A percentile compares a stretch with the other conserved stretches of the same genome.
Evolutionary conservation across 2,888 invertebrate genomes (phyloP).

Genomic region (Melanostoma mellinum): DNA sequence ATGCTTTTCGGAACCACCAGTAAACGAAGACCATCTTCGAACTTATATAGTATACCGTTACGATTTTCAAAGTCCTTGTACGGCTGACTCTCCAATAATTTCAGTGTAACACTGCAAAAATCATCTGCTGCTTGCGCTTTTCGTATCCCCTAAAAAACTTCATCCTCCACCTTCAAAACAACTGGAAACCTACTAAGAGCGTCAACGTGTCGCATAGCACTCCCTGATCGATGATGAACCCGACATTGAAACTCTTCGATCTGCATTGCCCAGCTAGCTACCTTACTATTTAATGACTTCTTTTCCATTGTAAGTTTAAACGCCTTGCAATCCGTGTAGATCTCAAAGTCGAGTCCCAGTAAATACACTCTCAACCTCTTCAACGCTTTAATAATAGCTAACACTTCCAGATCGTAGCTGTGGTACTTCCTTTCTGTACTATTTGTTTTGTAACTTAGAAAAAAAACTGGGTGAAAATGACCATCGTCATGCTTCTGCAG

Average conservation of each 20-base stretch:
- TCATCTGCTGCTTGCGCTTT: constrained; percentile 42
- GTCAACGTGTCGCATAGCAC: constrained; percentile 38
- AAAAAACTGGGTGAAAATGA: not conserved
- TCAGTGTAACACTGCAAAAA: not conserved
- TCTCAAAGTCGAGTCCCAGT: not conserved
- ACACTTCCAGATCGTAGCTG: not conserved
- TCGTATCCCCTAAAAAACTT: constrained; percentile 15
- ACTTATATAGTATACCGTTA: constrained; percentile 2
- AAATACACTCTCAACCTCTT: not conserved
- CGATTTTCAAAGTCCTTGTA: constrained; percentile 22
- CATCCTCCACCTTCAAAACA: constrained; percentile 25
- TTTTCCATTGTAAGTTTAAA: constrained; percentile 75
- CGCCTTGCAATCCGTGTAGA: constrained; percentile 75
- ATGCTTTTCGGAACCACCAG: not conserved
- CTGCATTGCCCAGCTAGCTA: constrained; percentile 76
- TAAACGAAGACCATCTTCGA: not conserved
- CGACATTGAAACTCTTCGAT: constrained; percentile 21
- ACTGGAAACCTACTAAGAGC: constrained; percentile 40
- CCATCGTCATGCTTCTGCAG: not conserved
- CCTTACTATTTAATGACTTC: constrained; percentile 72
- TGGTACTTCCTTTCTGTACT: not conserved
- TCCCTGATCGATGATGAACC: constrained; percentile 45
- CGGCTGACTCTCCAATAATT: constrained; percentile 2
- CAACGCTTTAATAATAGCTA: constrained; percentile 1
- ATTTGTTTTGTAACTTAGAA: not conserved